Evolutionary conservation across 2,113 vertebrate genomes (phyloP).

Genomic region (Nipponia nippon): DNA sequence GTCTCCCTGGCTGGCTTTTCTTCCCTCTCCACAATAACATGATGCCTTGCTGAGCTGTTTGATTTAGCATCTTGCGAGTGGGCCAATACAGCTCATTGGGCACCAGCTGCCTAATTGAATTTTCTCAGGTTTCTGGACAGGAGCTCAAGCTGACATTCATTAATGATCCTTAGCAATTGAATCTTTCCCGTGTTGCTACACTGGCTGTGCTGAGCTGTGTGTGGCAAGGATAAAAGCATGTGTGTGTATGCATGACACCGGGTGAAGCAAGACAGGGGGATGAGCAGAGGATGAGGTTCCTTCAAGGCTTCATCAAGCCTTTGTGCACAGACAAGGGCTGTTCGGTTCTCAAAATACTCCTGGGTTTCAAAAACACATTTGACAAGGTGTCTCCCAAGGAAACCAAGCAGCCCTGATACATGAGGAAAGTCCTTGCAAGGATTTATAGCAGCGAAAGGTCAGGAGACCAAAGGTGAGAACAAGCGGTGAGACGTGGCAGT

Average conservation of each 20-base stretch:
- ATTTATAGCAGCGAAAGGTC: slow-evolving; percentile 11
- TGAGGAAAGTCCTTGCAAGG: neutral
- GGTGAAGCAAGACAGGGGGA: neutral
- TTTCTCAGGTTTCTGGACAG: slow-evolving; percentile 49
- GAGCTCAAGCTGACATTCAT: slow-evolving; percentile 22
- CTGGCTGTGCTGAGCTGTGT: neutral
- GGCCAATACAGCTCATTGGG: slow-evolving; percentile 41
- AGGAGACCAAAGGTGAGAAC: neutral
- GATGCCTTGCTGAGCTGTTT: slow-evolving; percentile 19
- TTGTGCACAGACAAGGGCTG: neutral
- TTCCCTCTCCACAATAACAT: neutral
- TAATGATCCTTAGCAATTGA: slow-evolving; percentile 47
- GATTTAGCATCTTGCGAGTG: slow-evolving; percentile 6
- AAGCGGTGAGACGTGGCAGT: neutral
- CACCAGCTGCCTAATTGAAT: slow-evolving; percentile 56
- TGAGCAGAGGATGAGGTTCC: neutral
- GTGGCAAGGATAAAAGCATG: neutral
- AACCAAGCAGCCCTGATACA: neutral
- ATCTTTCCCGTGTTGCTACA: neutral
- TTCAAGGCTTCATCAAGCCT: neutral
- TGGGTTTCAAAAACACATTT: neutral
- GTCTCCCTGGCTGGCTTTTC: neutral
- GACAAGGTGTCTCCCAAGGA: neutral
- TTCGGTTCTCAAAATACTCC: neutral
- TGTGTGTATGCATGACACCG: rapidly evolving